phyloP scores from a whole-genome alignment of 2,888 invertebrate genomes.

The Cerastis leucographa region DNA sequence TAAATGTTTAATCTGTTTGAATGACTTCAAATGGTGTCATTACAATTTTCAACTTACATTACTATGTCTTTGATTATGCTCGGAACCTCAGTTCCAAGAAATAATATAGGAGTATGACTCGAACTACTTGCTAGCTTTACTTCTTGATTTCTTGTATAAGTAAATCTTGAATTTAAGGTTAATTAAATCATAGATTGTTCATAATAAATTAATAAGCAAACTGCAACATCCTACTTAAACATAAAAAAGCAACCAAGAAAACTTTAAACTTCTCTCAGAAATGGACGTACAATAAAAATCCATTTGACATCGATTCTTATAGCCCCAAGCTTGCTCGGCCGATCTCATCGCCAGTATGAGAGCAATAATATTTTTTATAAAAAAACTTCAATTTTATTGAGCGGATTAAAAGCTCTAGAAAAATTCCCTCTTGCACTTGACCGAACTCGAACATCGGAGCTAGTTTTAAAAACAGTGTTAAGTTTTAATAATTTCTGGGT shows the following conservation, averaged over 20 bases:
- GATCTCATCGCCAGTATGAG: slow-evolving; percentile 47
- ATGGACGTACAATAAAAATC: slow-evolving; percentile 64
- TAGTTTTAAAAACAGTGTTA: slow-evolving; percentile 57
- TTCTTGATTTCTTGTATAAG: neutral
- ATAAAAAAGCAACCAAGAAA: neutral
- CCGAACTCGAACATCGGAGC: slow-evolving; percentile 54
- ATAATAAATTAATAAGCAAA: neutral
- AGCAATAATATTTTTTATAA: slow-evolving; percentile 77
- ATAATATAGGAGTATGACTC: neutral
- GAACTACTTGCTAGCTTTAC: neutral
- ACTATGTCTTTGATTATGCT: neutral
- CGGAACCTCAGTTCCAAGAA: neutral
- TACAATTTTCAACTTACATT: neutral
- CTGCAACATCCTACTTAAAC: neutral
- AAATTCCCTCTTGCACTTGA: slow-evolving; percentile 37
- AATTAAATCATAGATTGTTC: neutral
- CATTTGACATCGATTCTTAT: slow-evolving; percentile 59
- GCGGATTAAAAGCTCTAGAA: slow-evolving; percentile 77
- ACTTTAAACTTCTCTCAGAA: slow-evolving; percentile 37
- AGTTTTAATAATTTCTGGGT: slow-evolving; percentile 3
- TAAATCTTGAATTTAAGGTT: neutral
- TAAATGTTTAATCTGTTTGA: neutral
- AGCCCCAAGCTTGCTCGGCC: slow-evolving; percentile 42
- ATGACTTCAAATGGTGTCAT: neutral
- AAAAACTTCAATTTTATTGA: slow-evolving; percentile 75